Base-by-base conservation (phyloP, 2,888 invertebrate species). In the Fragum fragum region DNA sequence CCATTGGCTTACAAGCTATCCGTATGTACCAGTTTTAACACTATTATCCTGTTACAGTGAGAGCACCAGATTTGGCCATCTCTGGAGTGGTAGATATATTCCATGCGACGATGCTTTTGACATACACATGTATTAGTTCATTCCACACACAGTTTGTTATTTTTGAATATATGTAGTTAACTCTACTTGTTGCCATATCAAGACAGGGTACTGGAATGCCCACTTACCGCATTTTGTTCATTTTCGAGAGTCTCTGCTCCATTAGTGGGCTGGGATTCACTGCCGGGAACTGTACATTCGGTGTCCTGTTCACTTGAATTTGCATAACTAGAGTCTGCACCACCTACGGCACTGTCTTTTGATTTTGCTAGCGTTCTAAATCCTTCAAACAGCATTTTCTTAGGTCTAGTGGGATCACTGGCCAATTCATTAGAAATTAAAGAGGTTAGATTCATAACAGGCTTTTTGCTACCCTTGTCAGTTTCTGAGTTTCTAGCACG, bases 281-380 rank as follows among this genome's bases (percentile, higher is more conserved):
- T 75, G 55, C 77, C 79, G 69, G 76, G 73, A 73, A 47, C 73
- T 36, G 39, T 72, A 39, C 57, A 26, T 75, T 75, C 81, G 21
- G 68, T 76, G 73, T 83, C 80, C 21, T 55, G 71, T 76, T 83
- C 83, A n/a, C 61, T 47, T 29, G 83, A 83, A 81, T 80, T 81
- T 80, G 83, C 87, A 81, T 86, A 85, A 82, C 81, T 85, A 57
- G 74, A 73, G 26, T 84, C 84, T 59, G 59, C 16, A 74, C 71
- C 84, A 70, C 75, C 81, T 68, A 66, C 66, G 6, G 76, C 80
- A 74, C 80, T 85, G 72, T 89, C 90, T 90, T 95, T 95, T 88
- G 96, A 95, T 90, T 96, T 94, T 74, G 95, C 94, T 80, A 96
- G 94, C 7, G 96, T 96, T 86, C 95, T 95, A 93, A 96, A 96